Evolutionary conservation across 2,888 invertebrate genomes (phyloP).

Genomic region (Volucella zonaria): DNA sequence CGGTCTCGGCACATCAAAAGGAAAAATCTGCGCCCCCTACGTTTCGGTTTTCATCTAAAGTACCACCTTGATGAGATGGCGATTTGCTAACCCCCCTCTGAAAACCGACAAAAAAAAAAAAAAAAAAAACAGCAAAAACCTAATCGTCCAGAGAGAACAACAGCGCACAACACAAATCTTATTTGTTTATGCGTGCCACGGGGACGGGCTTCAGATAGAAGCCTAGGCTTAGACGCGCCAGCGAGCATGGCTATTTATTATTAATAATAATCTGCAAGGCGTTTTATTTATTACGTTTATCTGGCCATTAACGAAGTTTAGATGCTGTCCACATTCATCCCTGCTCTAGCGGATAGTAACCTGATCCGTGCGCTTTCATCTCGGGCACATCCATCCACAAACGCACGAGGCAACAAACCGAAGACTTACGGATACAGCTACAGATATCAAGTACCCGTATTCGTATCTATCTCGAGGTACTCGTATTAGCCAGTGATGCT

Average conservation of each 20-base stretch:
- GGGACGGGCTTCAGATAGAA: conserved; percentile 58
- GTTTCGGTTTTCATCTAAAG: conserved; percentile 62
- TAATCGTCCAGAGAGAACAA: conserved; percentile 8
- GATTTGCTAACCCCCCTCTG: conserved; percentile 47
- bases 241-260: conserved; percentile 69
- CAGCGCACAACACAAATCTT: conserved; percentile 67
- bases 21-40: conserved; percentile 22
- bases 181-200: conserved; percentile 73
- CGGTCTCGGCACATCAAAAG: conserved; percentile 73
- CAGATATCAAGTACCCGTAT: too few relatives aligned
- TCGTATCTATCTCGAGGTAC: conserved; percentile 25
- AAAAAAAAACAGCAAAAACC: neutral
- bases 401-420: conserved; percentile 31
- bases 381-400: conserved; percentile 47
- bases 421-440: too few relatives aligned
- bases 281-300: conserved; percentile 74
- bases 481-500: conserved; percentile 42
- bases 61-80: conserved; percentile 72
- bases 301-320: conserved; percentile 73
- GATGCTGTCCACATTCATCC: conserved; percentile 67
- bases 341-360: conserved; percentile 58
- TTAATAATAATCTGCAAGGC: conserved; percentile 74
- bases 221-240: conserved; percentile 30
- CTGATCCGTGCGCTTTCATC: conserved; percentile 71
- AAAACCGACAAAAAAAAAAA: conserved; percentile 18